Conservation (phyloP, 1,140 invertebrate species). For the Trinorchestia longiramus region DNA sequence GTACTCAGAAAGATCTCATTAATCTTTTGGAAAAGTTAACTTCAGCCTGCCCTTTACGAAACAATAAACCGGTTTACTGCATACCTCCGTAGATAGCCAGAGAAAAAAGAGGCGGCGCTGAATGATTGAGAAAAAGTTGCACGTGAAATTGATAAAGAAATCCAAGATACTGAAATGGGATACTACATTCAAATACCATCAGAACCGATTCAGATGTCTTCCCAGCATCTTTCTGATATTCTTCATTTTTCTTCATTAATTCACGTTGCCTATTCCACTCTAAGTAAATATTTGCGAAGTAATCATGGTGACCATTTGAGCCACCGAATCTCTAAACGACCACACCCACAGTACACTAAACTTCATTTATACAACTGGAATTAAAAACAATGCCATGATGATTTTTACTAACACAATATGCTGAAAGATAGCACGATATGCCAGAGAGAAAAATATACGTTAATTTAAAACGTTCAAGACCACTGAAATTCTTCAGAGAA, state of each 20-base stretch:
- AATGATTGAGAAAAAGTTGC: background rate
- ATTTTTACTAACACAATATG: background rate
- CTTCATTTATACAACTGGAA: background rate
- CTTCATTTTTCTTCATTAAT: background rate
- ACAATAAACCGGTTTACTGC: constrained; percentile 1
- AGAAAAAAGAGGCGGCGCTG: background rate
- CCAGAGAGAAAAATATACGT: background rate
- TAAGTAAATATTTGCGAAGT: background rate
- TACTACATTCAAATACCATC: background rate
- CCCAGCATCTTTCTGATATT: background rate
- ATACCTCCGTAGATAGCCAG: background rate
- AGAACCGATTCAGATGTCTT: too few species aligned
- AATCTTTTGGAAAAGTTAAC: background rate
- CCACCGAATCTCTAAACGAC: background rate
- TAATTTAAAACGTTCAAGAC: background rate
- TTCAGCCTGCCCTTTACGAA: background rate
- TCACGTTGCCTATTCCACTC: background rate
- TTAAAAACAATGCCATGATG: background rate
- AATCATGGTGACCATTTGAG: background rate
- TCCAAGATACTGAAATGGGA: background rate
- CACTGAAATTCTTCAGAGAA: background rate
- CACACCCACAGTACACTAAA: background rate
- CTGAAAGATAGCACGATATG: background rate
- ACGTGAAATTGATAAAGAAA: background rate
- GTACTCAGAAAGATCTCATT: background rate